A percentile compares a stretch with the other conserved stretches of the same genome.
These are phyloP conservation scores for Ennomos quercinarius DNA, from an alignment of 2,888 invertebrate genomes.

Conservation along the genomic window DNA sequence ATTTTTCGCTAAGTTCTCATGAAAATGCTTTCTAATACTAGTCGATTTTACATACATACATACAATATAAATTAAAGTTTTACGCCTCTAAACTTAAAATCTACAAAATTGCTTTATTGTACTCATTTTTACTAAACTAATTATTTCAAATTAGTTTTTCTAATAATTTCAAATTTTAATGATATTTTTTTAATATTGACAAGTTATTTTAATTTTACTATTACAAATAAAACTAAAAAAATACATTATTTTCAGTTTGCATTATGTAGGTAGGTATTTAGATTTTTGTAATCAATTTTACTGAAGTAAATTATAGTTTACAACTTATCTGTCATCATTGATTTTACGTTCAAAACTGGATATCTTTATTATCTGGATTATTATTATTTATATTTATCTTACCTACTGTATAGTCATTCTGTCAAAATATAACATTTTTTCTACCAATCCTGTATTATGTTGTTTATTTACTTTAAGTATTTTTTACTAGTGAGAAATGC, in stretches of 20 bases:
- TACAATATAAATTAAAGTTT: slow-evolving; percentile 56
- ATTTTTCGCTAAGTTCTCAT: slow-evolving; percentile 11
- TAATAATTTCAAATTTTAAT: slow-evolving; percentile 9
- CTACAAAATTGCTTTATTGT: slow-evolving; percentile 72
- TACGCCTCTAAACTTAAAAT: slow-evolving; percentile 60
- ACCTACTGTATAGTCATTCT: too few species aligned
- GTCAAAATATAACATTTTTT: too few species aligned
- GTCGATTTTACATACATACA: slow-evolving; percentile 22
- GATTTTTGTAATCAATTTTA: too few species aligned
- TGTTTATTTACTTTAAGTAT: neutral
- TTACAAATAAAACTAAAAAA: too few species aligned
- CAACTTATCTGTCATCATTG: too few species aligned
- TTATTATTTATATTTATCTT: too few species aligned
- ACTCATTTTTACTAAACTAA: slow-evolving; percentile 66
- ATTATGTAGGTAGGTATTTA: too few species aligned
- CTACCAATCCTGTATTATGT: too few species aligned
- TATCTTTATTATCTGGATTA: too few species aligned
- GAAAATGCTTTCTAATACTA: slow-evolving; percentile 46
- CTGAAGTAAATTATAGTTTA: too few species aligned
- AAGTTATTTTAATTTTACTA: neutral
- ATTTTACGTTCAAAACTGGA: too few species aligned
- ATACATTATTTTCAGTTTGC: too few species aligned
- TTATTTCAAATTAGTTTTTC: slow-evolving; percentile 38
- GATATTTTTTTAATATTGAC: neutral
- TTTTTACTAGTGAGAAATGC: neutral